Conservation (phyloP, 2,888 invertebrate species). For the Carpatolechia fugitivella region DNA sequence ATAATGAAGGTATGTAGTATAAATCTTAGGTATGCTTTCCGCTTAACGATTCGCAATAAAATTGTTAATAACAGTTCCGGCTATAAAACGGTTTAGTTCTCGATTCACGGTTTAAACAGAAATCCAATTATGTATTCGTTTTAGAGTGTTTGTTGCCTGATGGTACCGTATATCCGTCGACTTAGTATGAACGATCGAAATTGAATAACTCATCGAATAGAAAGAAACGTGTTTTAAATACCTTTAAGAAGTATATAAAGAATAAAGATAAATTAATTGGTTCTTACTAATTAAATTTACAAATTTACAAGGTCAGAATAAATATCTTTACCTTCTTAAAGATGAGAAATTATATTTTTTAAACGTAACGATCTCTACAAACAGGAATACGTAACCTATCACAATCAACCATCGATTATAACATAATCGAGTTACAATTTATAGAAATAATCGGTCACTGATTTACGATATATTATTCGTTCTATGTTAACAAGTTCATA, state of each 20-base stretch:
- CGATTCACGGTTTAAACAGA: conserved; percentile 5
- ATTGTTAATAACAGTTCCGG: conserved; percentile 26
- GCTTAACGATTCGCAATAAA: conserved; percentile 26
- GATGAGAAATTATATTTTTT: no score
- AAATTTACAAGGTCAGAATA: no score
- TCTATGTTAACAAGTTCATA: neutral
- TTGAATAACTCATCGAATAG: no score
- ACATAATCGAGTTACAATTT: conserved; percentile 77
- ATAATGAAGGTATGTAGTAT: no score
- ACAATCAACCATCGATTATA: conserved; percentile 69
- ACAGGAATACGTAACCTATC: conserved; percentile 31
- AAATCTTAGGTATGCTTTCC: neutral
- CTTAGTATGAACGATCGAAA: neutral
- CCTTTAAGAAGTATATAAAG: no score
- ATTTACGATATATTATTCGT: conserved; percentile 54
- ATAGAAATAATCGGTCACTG: conserved; percentile 76
- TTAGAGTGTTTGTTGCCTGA: neutral
- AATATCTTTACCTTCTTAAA: no score
- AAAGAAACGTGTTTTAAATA: no score
- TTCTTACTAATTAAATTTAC: no score
- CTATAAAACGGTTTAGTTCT: conserved; percentile 17
- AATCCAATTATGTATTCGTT: conserved; percentile 16
- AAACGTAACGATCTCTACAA: neutral
- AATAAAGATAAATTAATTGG: no score
- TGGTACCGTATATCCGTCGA: conserved; percentile 6